Conservation (phyloP, 2,113 vertebrate genomes). For the Ramphastos sulfuratus region DNA sequence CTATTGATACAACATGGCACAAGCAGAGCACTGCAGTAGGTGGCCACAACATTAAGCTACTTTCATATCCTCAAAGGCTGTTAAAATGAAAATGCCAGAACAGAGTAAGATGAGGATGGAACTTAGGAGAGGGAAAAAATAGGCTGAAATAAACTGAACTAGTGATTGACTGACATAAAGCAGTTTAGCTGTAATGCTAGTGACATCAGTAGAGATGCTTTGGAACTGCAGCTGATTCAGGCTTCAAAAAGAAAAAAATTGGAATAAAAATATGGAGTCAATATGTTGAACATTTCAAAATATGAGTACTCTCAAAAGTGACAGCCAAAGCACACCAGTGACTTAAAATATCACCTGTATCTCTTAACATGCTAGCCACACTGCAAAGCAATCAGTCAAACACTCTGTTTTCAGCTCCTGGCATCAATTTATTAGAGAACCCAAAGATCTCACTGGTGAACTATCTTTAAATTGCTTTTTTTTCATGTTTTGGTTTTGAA, state of each 20-base stretch:
- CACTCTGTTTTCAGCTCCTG: not conserved
- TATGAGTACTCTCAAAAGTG: not conserved
- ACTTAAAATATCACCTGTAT: not conserved
- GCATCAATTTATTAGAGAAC: not conserved
- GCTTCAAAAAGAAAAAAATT: not conserved
- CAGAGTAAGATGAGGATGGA: not conserved
- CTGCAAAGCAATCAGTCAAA: not conserved
- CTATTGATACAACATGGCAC: not conserved
- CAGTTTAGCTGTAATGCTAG: not conserved
- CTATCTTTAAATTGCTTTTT: not conserved
- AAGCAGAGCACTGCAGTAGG: not conserved
- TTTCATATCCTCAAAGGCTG: not conserved
- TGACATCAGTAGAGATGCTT: slow-evolving; percentile 4
- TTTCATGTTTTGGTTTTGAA: not conserved
- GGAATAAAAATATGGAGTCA: not conserved
- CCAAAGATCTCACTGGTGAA: not conserved
- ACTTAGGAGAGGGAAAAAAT: not conserved
- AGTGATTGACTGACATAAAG: not conserved
- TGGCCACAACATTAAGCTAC: not conserved
- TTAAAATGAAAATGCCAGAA: not conserved
- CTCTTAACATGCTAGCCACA: not conserved
- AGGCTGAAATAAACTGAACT: not conserved
- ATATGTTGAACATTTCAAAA: not conserved
- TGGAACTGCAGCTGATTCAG: not conserved
- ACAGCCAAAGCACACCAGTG: not conserved